phyloP scores from a whole-genome alignment of 2,888 invertebrate genomes.

The Callyntrura guangdongensis region DNA sequence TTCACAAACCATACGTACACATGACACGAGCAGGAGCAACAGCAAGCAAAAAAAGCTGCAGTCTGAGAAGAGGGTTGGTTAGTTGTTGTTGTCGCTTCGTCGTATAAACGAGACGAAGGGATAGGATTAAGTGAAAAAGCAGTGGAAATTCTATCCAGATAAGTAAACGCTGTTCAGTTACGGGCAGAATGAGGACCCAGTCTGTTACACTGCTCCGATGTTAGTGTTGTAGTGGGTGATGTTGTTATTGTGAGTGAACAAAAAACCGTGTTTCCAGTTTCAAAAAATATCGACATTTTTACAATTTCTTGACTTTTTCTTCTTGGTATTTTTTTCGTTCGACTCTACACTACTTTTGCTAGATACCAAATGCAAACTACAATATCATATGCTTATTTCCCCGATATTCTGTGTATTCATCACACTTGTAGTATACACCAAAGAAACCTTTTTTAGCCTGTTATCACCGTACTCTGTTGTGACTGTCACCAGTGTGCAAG shows the following conservation, averaged over 20 bases:
- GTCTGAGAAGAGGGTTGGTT: background rate
- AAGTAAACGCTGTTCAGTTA: background rate
- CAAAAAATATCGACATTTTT: conserved; percentile 39
- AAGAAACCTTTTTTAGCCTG: background rate
- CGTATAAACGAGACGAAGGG: background rate
- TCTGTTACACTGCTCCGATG: background rate
- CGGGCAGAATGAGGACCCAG: background rate
- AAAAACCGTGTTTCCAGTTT: conserved; percentile 44
- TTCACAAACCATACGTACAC: conserved; percentile 69
- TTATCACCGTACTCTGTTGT: background rate
- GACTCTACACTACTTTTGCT: background rate
- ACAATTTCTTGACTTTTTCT: conserved; percentile 11
- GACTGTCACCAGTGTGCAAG: background rate
- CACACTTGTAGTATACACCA: background rate
- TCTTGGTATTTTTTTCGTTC: background rate
- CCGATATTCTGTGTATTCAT: background rate
- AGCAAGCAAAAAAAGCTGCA: conserved; percentile 51
- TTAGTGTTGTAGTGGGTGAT: background rate
- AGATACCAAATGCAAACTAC: background rate
- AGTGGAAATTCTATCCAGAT: background rate
- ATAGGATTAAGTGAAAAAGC: background rate
- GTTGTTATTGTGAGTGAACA: conserved; percentile 29
- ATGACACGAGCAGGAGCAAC: conserved; percentile 68
- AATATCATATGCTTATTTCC: background rate
- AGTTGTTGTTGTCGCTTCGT: background rate